A percentile compares a stretch with the other conserved stretches of the same genome.
Evolutionary conservation across 2,113 vertebrate genomes (phyloP).

Genomic region (Ariopsis seemanni): DNA sequence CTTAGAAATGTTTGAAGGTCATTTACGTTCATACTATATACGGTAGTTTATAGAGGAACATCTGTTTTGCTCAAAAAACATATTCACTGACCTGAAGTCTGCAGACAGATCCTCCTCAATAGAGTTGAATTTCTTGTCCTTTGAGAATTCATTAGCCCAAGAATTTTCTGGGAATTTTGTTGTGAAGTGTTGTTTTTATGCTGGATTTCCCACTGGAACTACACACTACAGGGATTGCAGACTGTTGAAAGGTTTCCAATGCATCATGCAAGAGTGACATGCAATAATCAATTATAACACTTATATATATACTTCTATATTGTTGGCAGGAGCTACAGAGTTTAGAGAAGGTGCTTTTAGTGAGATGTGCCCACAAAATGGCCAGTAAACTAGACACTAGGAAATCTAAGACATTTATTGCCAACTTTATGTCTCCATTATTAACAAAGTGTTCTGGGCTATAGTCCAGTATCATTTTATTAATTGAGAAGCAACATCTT

Average conservation of each 20-base stretch:
- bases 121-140: neutral
- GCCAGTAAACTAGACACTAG: neutral
- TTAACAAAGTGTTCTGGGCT: slow-evolving; percentile 19
- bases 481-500: slow-evolving; percentile 17
- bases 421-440: slow-evolving; percentile 14
- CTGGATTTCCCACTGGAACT: slow-evolving; percentile 10
- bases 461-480: slow-evolving; percentile 11
- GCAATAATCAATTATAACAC: slow-evolving; percentile 15
- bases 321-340: neutral
- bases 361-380: neutral
- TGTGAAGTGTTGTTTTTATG: neutral
- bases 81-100: neutral
- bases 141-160: neutral
- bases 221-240: neutral
- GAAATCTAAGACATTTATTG: neutral
- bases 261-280: neutral
- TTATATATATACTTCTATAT: neutral
- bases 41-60: neutral
- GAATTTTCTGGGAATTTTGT: neutral
- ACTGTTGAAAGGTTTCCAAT: slow-evolving; percentile 3
- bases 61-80: neutral
- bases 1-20: neutral
- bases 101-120: neutral
- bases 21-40: neutral
- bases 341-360: neutral